Evolutionary conservation across 1,140 invertebrate species (phyloP).

Genomic region (Drosophila murphyi): DNA sequence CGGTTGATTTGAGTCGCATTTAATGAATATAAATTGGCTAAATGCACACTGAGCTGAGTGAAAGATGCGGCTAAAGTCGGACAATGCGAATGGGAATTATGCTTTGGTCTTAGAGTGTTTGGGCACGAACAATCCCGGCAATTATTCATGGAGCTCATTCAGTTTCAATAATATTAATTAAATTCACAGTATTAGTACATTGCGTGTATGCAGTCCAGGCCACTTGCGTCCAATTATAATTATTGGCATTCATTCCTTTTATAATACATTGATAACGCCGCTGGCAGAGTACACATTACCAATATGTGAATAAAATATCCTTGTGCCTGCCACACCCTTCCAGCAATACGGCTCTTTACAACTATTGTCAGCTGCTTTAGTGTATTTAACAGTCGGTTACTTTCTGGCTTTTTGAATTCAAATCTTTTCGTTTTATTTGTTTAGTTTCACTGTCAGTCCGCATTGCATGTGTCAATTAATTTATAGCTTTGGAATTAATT

Average conservation of each 20-base stretch:
- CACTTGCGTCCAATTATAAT: constrained; percentile 9
- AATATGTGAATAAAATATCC: too few species aligned
- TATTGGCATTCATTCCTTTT: too few species aligned
- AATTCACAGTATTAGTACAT: constrained; percentile 53
- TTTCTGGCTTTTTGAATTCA: not conserved
- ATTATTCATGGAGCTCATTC: constrained; percentile 68
- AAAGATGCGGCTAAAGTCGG: not conserved
- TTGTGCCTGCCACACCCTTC: too few species aligned
- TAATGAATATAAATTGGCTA: constrained; percentile 75
- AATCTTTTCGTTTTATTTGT: constrained; percentile 47
- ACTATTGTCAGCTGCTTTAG: too few species aligned
- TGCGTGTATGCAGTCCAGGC: constrained; percentile 36
- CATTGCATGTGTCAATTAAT: constrained; percentile 58
- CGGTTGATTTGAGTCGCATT: constrained; percentile 18
- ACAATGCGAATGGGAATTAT: not conserved
- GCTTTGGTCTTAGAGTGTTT: not conserved
- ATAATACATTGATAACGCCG: too few species aligned
- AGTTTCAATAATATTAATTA: constrained; percentile 73
- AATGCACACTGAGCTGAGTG: not conserved
- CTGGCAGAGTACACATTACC: too few species aligned
- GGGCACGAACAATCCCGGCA: constrained; percentile 28
- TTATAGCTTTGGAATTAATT: constrained; percentile 46
- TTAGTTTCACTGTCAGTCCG: constrained; percentile 17
- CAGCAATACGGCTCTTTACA: too few species aligned
- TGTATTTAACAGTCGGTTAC: constrained; percentile 1